Base-by-base conservation (phyloP, 1,140 invertebrate genomes). In the Aleiodes sp. region DNA sequence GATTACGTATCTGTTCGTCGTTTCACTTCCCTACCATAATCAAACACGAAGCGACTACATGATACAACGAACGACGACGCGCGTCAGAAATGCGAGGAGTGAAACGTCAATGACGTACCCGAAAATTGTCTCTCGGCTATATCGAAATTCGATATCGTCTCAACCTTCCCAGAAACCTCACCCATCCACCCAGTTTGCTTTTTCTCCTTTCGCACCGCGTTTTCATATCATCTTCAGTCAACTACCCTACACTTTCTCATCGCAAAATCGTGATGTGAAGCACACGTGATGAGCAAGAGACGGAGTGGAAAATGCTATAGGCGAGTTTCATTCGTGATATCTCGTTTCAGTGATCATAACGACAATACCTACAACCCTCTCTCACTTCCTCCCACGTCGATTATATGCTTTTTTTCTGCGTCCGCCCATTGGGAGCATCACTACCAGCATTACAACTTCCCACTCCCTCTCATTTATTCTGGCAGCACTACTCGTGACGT, bases 61-160 rank as follows among this genome's bases (percentile, higher is more conserved):
- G 31, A 57, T 59, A 43, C 12, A 10, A 61, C 9, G 3, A 52
- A 33, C 59, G n/a, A 10, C 14, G 26, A 52, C 16, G 16, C 10
- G 46, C 19, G 26, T 2, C 2, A 24, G 62, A 26, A 31, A 62
- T 41, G 41, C 35, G 37, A 64, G 31, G 41, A 62, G 37, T 19
- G 28, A 7, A 33, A 10, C n/a, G 21, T 57, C 59, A 59, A 31
- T 68, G 66, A 68, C 59, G 37, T 61, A 29, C 29, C 66, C 57
- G 56, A 68, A 68, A 68, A 59, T 37, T 52, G 56, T 56, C 56
- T 66, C 33, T 46, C 57, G 21, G 46, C 26, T 14, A 41, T 68
- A 68, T 68, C 66, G 66, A 68, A 61, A 61, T 68, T 68, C 66
- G 57, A 68, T 68, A 68, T 31, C 37, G 66, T 46, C 62, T 26